Evolutionary conservation across 2,113 vertebrate genomes (phyloP).

Genomic region (Isurus oxyrinchus): DNA sequence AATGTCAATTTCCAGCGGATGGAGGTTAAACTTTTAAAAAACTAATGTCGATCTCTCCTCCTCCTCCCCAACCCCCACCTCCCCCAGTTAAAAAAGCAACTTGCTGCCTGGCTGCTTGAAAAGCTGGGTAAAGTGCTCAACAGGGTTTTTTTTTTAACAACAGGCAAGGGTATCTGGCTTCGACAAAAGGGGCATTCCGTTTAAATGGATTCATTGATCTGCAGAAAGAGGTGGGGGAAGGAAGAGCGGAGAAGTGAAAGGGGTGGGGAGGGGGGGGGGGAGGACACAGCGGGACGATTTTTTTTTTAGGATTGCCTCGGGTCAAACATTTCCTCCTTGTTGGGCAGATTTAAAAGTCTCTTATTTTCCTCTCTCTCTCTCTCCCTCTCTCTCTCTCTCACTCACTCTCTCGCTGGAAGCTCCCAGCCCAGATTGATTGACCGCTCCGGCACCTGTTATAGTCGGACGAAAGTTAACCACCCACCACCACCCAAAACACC

Average conservation of each 20-base stretch:
- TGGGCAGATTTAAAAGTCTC: background rate
- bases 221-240: background rate
- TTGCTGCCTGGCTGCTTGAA: background rate
- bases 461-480: slow-evolving; percentile 8
- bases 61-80: slow-evolving; percentile 49
- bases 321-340: background rate
- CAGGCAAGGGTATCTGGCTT: background rate
- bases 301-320: background rate
- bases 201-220: background rate
- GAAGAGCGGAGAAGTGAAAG: slow-evolving; percentile 25
- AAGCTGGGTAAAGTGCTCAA: background rate
- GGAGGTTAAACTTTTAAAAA: slow-evolving; percentile 5
- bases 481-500: too few relatives aligned
- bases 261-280: slow-evolving; percentile 18
- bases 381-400: background rate
- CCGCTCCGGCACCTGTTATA: slow-evolving; percentile 64
- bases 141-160: slow-evolving; percentile 38
- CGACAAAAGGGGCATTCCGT: background rate
- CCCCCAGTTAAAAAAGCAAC: slow-evolving; percentile 44
- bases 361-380: too few relatives aligned
- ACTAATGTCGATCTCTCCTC: slow-evolving; percentile 48
- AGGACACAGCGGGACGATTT: slow-evolving; percentile 39
- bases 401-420: background rate
- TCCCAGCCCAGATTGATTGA: slow-evolving; percentile 50
- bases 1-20: slow-evolving; percentile 33